Base-by-base conservation (phyloP, 2,113 vertebrate genomes). In the Setophaga coronata region DNA sequence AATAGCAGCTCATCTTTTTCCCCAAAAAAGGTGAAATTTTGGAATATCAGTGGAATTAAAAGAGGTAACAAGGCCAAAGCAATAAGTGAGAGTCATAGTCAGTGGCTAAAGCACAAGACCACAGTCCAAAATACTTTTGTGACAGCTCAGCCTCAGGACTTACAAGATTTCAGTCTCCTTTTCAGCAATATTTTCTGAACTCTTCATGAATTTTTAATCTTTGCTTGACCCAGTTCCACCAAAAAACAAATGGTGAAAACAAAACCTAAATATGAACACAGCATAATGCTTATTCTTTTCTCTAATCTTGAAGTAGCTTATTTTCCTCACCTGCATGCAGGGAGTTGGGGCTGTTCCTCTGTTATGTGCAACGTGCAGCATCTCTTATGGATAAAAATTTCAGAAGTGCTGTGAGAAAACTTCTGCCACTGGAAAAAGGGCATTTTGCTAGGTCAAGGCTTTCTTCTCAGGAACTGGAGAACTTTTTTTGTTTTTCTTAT, bases 1-100 rank as follows among this genome's bases (percentile, higher is more conserved):
- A 70, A 58, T 15, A 70, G 4, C 12, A 67, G 7, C 3, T 4
- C 1, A 0, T 29, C 9, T 14, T 9, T 26, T 9, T 2, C 4
- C 4, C 2, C 7, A 50, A 53, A 53, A 74, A 90, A 82, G 23
- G 24, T 67, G 60, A 57, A 40, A 69, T 53, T 80, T 95, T 42
- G 54, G 36, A 40, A 67, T 67, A 57, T 26, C 36, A 26, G 9
- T 34, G n/a, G 58, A 69, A 95, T 62, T 77, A 67, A 96, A 76
- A 73, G 53, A 74, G 25, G 50, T 29, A 70, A 9, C 7, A 88
- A 82, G 61, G 48, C 34, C 10, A 50, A 3, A 69, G 36, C 5
- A 71, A 48, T 26, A n/a, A 13, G 21, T 80, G 67, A 70, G 8
- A 80, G 34, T 62, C 21, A 66, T 3, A 47, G 26, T 31, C 18